Base-by-base conservation (phyloP, 2,113 vertebrate species). In the Oplegnathus fasciatus region DNA sequence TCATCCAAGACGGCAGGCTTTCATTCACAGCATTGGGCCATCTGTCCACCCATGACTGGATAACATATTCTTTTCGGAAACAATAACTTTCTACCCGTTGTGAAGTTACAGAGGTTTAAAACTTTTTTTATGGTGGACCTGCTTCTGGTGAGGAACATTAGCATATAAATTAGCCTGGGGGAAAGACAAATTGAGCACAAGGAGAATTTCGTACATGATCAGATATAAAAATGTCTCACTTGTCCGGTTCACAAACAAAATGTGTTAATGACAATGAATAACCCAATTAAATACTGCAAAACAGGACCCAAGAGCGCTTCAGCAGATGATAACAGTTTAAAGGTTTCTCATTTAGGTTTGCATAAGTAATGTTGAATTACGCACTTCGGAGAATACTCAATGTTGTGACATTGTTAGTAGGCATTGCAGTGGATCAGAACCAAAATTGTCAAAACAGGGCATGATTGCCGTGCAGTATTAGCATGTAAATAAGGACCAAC, bases 1-100 rank as follows among this genome's bases (percentile, higher is more conserved):
- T 60, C 55, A 78, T 64, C 61, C 58, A 82, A 69, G 55, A 42
- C 48, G 68, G 54, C 57, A 84, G 55, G 13, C 28, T 62, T 83
- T 55, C 62, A 32, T 65, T 65, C 52, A 58, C 24, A 58, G 50
- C 30, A 44, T 14, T 37, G 55, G 48, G 58, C 60, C 68, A 74
- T 78, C 22, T 71, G 73, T 68, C 32, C 20, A 70, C 42, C 30
- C 37, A 48, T 64, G 40, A 71, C 17, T 52, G 40, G 44, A 68
- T 10, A 81, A 78, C 24, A 34, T 55, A 4, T 17, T 82, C 0
- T 52, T 62, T 71, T 83, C 58, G 14, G 34, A 46, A 54, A 65
- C 1, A 42, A 14, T 18, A 1, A 46, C 52, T 65, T 61, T 81
- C 13, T 32, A 26, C 28, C 17, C 52, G 66, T 76, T 9, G 48